Evolutionary conservation across 2,113 vertebrate genomes (phyloP), one percentile per base, ranked within the genome.

Genomic region (Coturnix japonica): DNA sequence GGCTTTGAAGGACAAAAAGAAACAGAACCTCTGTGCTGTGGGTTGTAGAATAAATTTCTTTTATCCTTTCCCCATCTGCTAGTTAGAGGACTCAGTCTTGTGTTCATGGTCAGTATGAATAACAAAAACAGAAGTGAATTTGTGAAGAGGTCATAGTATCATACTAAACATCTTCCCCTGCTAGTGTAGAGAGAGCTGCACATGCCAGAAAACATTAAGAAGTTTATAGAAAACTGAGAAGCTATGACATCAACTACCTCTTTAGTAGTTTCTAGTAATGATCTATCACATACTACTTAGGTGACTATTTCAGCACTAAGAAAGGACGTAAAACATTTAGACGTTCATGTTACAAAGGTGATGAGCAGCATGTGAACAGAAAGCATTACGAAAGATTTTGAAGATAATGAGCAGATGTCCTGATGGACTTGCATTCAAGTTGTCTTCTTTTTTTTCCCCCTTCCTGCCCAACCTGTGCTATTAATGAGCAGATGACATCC

Each of bases 401-500:
- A 35, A 65, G 85, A 60, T 49, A 65, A 43, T 11, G 49, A 69
- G 11, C 17, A 41, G 5, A 57, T 51, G 6, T 77, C 20, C 44
- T 82, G 43, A 19, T 71, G 76, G 80, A 47, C 19, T 91, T 69
- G 19, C n/a, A 35, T 44, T 20, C 28, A 79, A 47, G 19, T 25
- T 39, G 12, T 76, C 14, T 17, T 70, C 33, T 41, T 1, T 31
- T 80, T 31, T 39, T n/a, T 47, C 11, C 47, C 3, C 7, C n/a
- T 25, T 1, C 54, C 70, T 85, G 2, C 49, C 47, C 49, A 18
- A 10, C 2, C 78, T 30, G 10, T 74, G 95, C 90, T 91, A 93
- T 74, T 93, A 91, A 73, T 96, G 94, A 74, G 87, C 97, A 98
- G 99, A 99, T 7, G 98, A 99, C 91, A 98, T 98, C 85, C 98